These are phyloP conservation scores for Campoplex capitator DNA, from an alignment of 2,888 invertebrate species.

Conservation along the genomic window DNA sequence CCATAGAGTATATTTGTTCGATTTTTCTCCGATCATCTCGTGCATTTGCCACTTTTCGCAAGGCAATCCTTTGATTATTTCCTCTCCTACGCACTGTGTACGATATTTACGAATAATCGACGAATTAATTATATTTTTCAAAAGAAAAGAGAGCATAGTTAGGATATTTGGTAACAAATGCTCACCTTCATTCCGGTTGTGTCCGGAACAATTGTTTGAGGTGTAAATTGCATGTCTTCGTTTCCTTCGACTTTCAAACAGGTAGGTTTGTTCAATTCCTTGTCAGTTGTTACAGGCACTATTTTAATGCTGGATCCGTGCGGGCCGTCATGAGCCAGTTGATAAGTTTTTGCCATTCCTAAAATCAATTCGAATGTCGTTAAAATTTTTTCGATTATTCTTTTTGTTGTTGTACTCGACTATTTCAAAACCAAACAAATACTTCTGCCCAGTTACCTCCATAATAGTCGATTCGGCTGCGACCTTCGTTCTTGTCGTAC, in stretches of 20 bases:
- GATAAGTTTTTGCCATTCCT: conserved; percentile 96
- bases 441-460: conserved; percentile 86
- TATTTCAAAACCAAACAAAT: neutral
- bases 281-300: conserved; percentile 93
- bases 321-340: conserved; percentile 87
- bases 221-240: conserved; percentile 86
- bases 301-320: conserved; percentile 92
- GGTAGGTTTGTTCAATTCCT: conserved; percentile 89
- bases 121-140: conserved; percentile 29
- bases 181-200: conserved; percentile 89
- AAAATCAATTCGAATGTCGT: conserved; percentile 35
- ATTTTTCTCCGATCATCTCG: conserved; percentile 90
- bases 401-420: neutral
- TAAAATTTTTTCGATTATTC: neutral
- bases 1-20: conserved; percentile 96
- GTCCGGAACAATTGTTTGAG: conserved; percentile 94
- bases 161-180: neutral
- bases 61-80: conserved; percentile 89
- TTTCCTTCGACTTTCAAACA: conserved; percentile 95
- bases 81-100: conserved; percentile 86
- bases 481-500: conserved; percentile 91
- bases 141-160: neutral
- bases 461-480: conserved; percentile 97
- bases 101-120: conserved; percentile 39
- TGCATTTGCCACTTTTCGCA: conserved; percentile 93